Evolutionary conservation across 2,888 invertebrate genomes (phyloP).

Genomic region (Andrena camellia): DNA sequence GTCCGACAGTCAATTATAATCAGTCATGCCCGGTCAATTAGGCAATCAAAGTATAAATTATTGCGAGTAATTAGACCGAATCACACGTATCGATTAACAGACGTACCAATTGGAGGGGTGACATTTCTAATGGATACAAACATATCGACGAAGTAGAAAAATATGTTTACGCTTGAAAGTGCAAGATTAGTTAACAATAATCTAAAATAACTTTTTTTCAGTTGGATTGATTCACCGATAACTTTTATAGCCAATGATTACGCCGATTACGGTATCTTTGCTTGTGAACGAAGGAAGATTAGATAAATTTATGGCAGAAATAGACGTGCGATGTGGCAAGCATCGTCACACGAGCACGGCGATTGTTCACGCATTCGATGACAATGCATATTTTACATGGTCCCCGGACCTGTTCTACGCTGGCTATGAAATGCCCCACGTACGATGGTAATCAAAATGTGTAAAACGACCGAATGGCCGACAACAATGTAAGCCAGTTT

Average conservation of each 20-base stretch:
- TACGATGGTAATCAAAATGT: constrained; percentile 66
- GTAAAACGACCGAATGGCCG: constrained; percentile 63
- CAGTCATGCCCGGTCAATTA: constrained; percentile 70
- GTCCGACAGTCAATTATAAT: constrained; percentile 70
- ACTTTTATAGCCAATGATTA: background rate
- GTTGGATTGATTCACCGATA: background rate
- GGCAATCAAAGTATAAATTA: constrained; percentile 61
- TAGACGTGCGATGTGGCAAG: background rate
- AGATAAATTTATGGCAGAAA: constrained; percentile 4
- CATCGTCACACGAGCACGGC: constrained; percentile 19
- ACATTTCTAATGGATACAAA: constrained; percentile 13
- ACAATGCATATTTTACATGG: constrained; percentile 59
- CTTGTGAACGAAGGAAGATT: background rate
- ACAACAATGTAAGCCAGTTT: constrained; percentile 64
- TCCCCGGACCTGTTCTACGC: background rate
- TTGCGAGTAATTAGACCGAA: constrained; percentile 35
- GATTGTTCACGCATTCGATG: constrained; percentile 27
- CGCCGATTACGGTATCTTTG: background rate
- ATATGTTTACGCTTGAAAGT: background rate
- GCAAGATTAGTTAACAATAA: background rate
- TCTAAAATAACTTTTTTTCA: background rate
- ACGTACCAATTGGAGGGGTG: constrained; percentile 9
- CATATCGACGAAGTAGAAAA: background rate
- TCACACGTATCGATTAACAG: constrained; percentile 30
- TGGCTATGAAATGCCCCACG: constrained; percentile 27